Evolutionary conservation across 2,113 vertebrate species (phyloP).

Genomic region (Chloropsis cyanopogon): DNA sequence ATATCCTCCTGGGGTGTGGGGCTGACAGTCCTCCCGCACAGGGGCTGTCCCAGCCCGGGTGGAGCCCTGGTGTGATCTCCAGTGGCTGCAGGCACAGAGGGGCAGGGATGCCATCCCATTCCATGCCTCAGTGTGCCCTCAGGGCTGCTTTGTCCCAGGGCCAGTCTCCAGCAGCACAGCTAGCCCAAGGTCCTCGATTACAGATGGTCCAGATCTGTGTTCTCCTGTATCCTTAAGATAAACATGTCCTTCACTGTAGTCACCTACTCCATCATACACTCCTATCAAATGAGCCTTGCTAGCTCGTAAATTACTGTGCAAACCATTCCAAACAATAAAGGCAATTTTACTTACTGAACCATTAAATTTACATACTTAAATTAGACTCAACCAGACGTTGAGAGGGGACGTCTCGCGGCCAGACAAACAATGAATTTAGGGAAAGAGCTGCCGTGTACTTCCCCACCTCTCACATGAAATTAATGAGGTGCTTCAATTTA

Average conservation of each 20-base stretch:
- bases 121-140: not conserved
- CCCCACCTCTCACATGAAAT: conserved; percentile 73
- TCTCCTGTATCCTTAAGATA: conserved; percentile 31
- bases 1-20: accelerated
- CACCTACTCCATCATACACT: conserved; percentile 56
- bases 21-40: not conserved
- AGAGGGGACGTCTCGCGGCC: conserved; percentile 53
- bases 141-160: not conserved
- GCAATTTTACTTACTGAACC: conserved; percentile 77
- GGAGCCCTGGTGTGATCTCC: not conserved
- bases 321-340: conserved; percentile 76
- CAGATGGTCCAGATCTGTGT: not conserved
- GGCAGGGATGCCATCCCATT: not conserved
- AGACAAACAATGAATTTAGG: conserved; percentile 70
- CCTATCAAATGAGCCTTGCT: conserved; percentile 60
- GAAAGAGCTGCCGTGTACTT: conserved; percentile 46
- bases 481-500: conserved; percentile 74
- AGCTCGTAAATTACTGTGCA: conserved; percentile 71
- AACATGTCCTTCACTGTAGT: conserved; percentile 37
- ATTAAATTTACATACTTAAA: conserved; percentile 77
- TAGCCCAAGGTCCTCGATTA: not conserved
- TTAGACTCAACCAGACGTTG: conserved; percentile 70
- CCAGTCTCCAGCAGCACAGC: accelerated
- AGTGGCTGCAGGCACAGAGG: not conserved
- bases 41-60: not conserved